Evolutionary conservation across 2,888 invertebrate species (phyloP).

Genomic region (Creontiades dilutus): DNA sequence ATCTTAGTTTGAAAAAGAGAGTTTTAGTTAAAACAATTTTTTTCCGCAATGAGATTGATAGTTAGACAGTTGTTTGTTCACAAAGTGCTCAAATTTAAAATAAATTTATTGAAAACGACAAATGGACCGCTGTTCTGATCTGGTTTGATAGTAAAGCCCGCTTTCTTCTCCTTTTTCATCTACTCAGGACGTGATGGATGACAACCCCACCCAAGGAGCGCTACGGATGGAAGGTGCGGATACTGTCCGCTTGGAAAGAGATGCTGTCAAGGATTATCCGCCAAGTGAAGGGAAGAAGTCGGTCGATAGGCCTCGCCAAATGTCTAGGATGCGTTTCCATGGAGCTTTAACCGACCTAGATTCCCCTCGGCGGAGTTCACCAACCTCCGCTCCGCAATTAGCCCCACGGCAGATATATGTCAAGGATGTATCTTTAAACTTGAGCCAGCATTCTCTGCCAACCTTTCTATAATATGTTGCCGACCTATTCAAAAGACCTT

Average conservation of each 20-base stretch:
- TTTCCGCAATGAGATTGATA: no score
- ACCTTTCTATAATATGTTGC: slow-evolving; percentile 27
- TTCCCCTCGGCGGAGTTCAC: slow-evolving; percentile 49
- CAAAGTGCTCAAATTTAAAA: no score
- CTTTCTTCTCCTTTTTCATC: no score
- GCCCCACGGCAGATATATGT: slow-evolving; percentile 58
- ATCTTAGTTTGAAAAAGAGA: no score
- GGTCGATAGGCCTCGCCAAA: slow-evolving; percentile 68
- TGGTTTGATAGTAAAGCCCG: no score
- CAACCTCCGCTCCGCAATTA: slow-evolving; percentile 63
- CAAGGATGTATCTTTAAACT: slow-evolving; percentile 61
- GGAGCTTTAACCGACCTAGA: slow-evolving; percentile 66
- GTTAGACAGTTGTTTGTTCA: no score
- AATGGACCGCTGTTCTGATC: no score
- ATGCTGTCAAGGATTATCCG: slow-evolving; percentile 1
- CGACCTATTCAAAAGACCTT: slow-evolving; percentile 31
- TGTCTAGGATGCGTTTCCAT: slow-evolving; percentile 69
- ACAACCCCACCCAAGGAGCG: no score
- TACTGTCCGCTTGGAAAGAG: neutral
- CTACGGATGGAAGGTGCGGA: no score
- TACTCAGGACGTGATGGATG: no score
- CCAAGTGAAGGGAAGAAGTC: slow-evolving; percentile 23
- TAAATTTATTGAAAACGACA: no score
- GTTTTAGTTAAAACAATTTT: no score
- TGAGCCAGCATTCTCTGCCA: slow-evolving; percentile 51